Percentiles rank a stretch among this genome's conserved stretches.
Conservation (phyloP, 92 coral and sea anemone species). For the Pocillopora grandis region DNA sequence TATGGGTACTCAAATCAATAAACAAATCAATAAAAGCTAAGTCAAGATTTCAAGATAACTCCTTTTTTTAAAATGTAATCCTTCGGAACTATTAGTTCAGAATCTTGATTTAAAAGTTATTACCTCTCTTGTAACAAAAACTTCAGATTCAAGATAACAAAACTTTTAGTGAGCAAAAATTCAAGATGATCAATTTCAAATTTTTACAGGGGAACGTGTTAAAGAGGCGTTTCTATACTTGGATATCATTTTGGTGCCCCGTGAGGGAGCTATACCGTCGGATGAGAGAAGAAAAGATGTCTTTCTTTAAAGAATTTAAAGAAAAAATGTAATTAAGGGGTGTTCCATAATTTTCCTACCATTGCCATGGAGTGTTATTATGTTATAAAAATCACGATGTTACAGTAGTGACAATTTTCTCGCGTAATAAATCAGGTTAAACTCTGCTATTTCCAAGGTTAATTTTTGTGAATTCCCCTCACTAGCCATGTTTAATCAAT, state of each 20-base stretch:
- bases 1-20: not conserved
- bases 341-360: not conserved
- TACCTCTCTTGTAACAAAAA: too few relatives aligned
- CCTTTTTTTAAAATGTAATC: too few relatives aligned
- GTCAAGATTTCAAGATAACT: too few relatives aligned
- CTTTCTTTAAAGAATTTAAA: not conserved
- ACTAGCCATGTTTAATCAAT: not conserved
- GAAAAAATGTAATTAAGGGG: not conserved
- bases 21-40: not conserved
- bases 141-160: too few relatives aligned
- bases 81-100: too few relatives aligned
- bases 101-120: too few relatives aligned
- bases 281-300: too few relatives aligned
- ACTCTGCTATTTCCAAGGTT: too few relatives aligned
- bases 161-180: not conserved
- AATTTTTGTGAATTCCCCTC: too few relatives aligned
- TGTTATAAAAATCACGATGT: not conserved
- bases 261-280: too few relatives aligned
- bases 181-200: not conserved
- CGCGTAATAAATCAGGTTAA: too few relatives aligned
- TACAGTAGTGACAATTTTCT: not conserved
- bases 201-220: not conserved
- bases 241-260: too few relatives aligned
- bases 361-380: not conserved
- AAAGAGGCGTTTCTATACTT: not conserved